Conservation (phyloP, 2,113 vertebrate genomes). For the Rhea americana region DNA sequence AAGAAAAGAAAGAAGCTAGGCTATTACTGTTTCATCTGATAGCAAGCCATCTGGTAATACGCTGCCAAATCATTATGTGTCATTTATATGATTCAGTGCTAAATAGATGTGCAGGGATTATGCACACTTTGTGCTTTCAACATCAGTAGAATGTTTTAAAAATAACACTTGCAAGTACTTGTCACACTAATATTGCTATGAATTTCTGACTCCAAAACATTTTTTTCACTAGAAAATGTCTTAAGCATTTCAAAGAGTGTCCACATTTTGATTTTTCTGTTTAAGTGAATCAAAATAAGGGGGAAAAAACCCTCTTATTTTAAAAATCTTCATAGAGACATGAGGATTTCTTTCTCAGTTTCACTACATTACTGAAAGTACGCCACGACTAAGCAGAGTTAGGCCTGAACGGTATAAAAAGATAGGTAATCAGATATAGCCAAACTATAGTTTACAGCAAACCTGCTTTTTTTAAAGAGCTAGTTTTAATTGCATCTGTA, state of each 20-base stretch:
- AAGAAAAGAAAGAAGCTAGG: neutral
- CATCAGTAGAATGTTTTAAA: constrained; percentile 46
- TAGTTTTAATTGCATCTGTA: neutral
- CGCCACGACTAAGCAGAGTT: neutral
- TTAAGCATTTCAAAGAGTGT: neutral
- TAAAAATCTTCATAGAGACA: neutral
- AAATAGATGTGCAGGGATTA: constrained; percentile 25
- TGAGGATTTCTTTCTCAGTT: neutral
- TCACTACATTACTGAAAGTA: neutral
- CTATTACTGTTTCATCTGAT: constrained; percentile 35
- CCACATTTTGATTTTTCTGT: neutral
- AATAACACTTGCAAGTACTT: constrained; percentile 19
- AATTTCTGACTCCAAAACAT: constrained; percentile 37
- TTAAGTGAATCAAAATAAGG: neutral
- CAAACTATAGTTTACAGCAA: neutral
- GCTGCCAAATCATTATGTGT: constrained; percentile 37
- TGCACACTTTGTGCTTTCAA: constrained; percentile 28
- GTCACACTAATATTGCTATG: neutral
- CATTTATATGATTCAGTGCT: constrained; percentile 55
- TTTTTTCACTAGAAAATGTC: constrained; percentile 33
- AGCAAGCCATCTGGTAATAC: constrained; percentile 42
- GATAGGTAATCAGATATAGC: neutral
- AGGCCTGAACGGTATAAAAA: neutral
- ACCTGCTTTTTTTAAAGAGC: neutral
- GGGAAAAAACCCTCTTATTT: neutral